These are phyloP conservation scores for Marmota flaviventris DNA, from an alignment of 2,113 vertebrate species.

Conservation along the genomic window DNA sequence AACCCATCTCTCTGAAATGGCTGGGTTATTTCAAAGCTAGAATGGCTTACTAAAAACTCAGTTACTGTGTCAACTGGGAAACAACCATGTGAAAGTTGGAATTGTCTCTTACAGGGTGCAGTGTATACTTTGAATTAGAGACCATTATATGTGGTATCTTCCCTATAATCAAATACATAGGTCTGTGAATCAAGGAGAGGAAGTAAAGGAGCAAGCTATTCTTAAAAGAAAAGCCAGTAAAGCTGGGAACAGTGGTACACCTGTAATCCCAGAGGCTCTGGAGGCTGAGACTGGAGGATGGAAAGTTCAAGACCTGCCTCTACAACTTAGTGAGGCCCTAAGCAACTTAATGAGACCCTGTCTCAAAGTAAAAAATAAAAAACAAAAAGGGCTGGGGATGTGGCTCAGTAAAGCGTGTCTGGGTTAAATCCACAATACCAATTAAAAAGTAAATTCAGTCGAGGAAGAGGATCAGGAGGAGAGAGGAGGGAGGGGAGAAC, in stretches of 20 bases:
- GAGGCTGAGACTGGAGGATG: neutral
- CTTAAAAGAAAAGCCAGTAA: constrained; percentile 8
- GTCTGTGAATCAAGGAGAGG: neutral
- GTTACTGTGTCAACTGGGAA: neutral
- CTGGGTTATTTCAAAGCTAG: constrained; percentile 5
- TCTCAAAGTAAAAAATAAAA: neutral
- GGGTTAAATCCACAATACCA: neutral
- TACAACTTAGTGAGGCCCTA: neutral
- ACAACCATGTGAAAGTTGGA: neutral
- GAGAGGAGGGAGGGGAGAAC: no score
- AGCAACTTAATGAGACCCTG: neutral
- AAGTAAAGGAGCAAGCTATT: neutral
- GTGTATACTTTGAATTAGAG: neutral
- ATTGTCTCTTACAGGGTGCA: neutral
- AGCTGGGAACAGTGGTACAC: neutral
- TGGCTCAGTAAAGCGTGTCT: neutral
- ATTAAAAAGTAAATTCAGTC: no score
- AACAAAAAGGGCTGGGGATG: neutral
- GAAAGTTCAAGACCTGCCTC: neutral
- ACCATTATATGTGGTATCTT: neutral
- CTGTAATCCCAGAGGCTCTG: neutral
- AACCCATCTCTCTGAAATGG: neutral
- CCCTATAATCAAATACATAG: neutral
- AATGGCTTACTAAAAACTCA: neutral
- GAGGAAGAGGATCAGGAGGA: no score